Conservation (phyloP, 1,140 invertebrate genomes). For the Pararge aegeria region DNA sequence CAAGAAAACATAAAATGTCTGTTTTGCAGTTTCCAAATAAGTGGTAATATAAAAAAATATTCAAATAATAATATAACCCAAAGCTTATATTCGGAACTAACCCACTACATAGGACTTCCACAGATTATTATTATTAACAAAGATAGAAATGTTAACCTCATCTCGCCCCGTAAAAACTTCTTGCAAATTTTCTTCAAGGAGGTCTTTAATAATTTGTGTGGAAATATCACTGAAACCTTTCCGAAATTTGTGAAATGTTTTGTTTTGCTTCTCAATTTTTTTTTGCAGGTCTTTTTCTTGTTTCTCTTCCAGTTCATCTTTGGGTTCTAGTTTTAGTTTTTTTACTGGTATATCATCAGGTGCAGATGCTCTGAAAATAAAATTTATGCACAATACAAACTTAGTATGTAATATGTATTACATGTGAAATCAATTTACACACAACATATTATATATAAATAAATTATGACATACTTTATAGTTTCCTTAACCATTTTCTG, state of each 20-base stretch:
- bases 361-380: slow-evolving; percentile 77
- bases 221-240: slow-evolving; percentile 80
- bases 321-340: slow-evolving; percentile 84
- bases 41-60: no score
- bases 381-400: no score
- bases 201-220: slow-evolving; percentile 81
- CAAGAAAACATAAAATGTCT: no score
- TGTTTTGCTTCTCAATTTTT: slow-evolving; percentile 87
- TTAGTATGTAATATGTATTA: no score
- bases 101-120: no score
- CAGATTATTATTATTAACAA: no score
- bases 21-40: no score
- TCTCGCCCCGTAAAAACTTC: slow-evolving; percentile 82
- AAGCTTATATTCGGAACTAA: no score
- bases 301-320: slow-evolving; percentile 77
- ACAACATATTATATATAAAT: no score
- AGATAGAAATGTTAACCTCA: slow-evolving; percentile 71
- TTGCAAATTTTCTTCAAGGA: slow-evolving; percentile 89
- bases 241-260: slow-evolving; percentile 87
- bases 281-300: slow-evolving; percentile 77
- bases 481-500: slow-evolving; percentile 84
- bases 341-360: slow-evolving; percentile 82
- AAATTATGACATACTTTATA: slow-evolving; percentile 84
- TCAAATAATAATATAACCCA: no score
- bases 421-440: no score